These are phyloP conservation scores for Slavum lentiscoides DNA, from an alignment of 2,888 invertebrate genomes.

Conservation along the genomic window DNA sequence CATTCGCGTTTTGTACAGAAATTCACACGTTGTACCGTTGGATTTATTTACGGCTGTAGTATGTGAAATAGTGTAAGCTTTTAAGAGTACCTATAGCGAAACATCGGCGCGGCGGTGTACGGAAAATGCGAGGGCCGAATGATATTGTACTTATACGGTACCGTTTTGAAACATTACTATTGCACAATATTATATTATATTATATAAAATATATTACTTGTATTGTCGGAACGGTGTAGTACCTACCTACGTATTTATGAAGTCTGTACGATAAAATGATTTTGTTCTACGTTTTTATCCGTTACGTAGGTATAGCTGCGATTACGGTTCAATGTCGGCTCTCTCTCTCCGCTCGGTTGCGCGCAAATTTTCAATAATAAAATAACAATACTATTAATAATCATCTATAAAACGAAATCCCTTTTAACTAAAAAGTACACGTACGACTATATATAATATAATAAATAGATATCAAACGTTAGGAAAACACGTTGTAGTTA, in stretches of 20 bases:
- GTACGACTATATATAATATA: no score
- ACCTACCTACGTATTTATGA: no score
- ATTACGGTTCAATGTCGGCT: no score
- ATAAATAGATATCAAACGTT: constrained; percentile 36
- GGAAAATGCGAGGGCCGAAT: constrained; percentile 8
- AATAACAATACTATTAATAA: no score
- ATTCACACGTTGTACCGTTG: neutral
- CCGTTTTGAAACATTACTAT: constrained; percentile 5
- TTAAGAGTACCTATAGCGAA: neutral
- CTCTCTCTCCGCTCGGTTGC: no score
- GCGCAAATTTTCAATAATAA: no score
- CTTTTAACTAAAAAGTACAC: constrained; percentile 15
- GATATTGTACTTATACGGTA: neutral
- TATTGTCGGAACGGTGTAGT: no score
- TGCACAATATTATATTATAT: no score
- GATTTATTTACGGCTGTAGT: neutral
- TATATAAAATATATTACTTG: no score
- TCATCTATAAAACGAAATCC: constrained; percentile 20
- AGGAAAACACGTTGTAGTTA: constrained; percentile 23
- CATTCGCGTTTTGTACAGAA: neutral
- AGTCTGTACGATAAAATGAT: no score
- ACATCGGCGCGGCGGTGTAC: neutral
- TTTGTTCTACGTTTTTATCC: no score
- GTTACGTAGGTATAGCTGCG: no score
- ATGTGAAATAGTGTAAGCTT: constrained; percentile 22